Base-by-base conservation (phyloP, 1,140 invertebrate genomes). In the Magallana ariakensis region DNA sequence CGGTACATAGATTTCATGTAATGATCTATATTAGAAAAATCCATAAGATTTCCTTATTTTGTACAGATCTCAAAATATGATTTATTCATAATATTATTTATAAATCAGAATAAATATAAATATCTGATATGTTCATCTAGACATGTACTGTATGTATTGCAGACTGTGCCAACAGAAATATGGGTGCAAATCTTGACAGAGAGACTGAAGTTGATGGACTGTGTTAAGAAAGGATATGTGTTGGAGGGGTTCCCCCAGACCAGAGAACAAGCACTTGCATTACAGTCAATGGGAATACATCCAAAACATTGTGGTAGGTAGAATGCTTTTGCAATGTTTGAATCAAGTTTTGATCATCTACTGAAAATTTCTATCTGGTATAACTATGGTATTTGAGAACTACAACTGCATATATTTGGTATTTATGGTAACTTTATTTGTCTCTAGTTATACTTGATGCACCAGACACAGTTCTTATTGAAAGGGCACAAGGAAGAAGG, bases 201-300 rank as follows among this genome's bases (percentile, higher is more conserved):
- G 19, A 87, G 94, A 46, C 85, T 94, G 84, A 90, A 93, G 58
- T 83, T 93, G 54, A 92, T 91, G 91, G 94, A 95, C 86, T 94
- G 93, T 90, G 91, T 93, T 10, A 94, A 93, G 84, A 94, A 94
- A 84, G 94, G 94, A 22, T 95, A 94, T 93, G 92, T 95, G 10
- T 85, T 95, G 87, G 94, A 94, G 85, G 92, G 93, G 33, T 94
- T 95, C 89, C 94, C 94, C 8, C 90, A 94, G 83, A 94, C 93
- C 10, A 88, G 94, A 87, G 91, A 94, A 83, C 94, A 95, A 88
- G 92, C 93, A 15, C 85, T 93, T 6, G 92, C 92, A 8, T 81
- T 95, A 58, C 92, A 93, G 83, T 89, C 92, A 10, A 87, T 87
- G 26, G 94, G 94, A 80, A 91, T 95, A 54, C 92, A 91, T 89